These are phyloP conservation scores for Cryptoprocta ferox DNA, from an alignment of 2,797 vertebrate species.

Conservation along the genomic window DNA sequence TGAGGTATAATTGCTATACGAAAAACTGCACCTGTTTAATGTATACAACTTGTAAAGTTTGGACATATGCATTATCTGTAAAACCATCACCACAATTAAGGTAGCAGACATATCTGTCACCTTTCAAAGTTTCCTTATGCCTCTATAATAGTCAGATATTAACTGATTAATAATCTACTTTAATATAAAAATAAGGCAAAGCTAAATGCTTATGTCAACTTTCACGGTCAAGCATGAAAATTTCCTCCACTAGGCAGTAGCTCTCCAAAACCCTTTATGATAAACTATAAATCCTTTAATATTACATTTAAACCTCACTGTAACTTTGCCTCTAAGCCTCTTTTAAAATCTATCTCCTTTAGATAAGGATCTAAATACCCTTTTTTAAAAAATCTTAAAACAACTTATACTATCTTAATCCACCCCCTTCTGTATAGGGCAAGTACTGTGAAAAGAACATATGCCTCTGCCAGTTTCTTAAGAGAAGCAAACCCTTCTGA, in stretches of 20 bases:
- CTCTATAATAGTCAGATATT: neutral
- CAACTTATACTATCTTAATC: neutral
- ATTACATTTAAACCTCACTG: neutral
- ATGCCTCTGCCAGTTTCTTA: neutral
- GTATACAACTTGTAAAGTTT: neutral
- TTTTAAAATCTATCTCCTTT: conserved; percentile 43
- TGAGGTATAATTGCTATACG: neutral
- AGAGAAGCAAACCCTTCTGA: neutral
- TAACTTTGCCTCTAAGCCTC: neutral
- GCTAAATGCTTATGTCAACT: neutral
- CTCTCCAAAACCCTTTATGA: conserved; percentile 28
- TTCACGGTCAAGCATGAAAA: conserved; percentile 22
- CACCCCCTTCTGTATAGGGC: neutral
- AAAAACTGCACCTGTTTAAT: neutral
- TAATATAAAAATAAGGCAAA: conserved; percentile 37
- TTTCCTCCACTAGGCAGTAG: neutral
- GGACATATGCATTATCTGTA: neutral
- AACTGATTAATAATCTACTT: neutral
- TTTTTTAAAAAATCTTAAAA: conserved; percentile 26
- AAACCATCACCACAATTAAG: neutral
- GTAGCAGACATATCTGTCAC: neutral
- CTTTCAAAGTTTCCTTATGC: neutral
- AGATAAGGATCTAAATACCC: conserved; percentile 20
- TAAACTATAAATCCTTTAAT: conserved; percentile 44
- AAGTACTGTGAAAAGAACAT: conserved; percentile 44